Percentiles rank a stretch among this genome's conserved stretches.
Evolutionary conservation across 1,140 invertebrate genomes (phyloP).

Genomic region (Bombus difficillimus): DNA sequence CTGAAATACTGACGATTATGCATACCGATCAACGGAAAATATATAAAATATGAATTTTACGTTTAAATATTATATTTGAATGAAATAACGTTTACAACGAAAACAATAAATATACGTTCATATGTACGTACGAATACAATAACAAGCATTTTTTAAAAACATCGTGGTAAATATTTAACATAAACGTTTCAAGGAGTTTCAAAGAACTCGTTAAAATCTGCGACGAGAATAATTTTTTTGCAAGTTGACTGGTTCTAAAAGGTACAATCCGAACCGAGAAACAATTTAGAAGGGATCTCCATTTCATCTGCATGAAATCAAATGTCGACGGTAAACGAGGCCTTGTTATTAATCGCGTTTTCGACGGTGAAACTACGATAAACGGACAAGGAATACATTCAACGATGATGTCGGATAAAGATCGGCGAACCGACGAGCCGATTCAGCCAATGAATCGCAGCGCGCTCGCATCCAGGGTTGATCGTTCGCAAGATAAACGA

Average conservation of each 20-base stretch:
- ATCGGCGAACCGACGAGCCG: constrained; percentile 4
- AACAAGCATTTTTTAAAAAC: too few relatives aligned
- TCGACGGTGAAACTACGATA: neutral
- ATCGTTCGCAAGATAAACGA: constrained; percentile 42
- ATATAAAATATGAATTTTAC: too few relatives aligned
- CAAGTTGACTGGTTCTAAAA: neutral
- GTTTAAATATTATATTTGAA: too few relatives aligned
- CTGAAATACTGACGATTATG: too few relatives aligned
- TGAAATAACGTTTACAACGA: too few relatives aligned
- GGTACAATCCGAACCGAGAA: neutral
- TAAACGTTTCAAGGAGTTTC: too few relatives aligned
- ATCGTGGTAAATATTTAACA: too few relatives aligned
- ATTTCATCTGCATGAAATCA: neutral
- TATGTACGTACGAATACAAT: too few relatives aligned
- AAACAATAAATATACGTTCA: too few relatives aligned
- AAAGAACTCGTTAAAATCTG: neutral
- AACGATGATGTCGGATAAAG: constrained; percentile 24
- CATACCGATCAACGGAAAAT: too few relatives aligned
- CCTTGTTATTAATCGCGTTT: constrained; percentile 29
- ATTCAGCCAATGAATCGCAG: neutral
- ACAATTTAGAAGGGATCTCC: too few relatives aligned
- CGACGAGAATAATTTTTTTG: neutral
- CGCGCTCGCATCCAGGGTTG: neutral
- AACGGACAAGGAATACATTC: constrained; percentile 3
- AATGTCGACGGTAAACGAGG: neutral